A percentile compares a stretch with the other conserved stretches of the same genome.
Evolutionary conservation across 1,140 invertebrate genomes (phyloP).

Genomic region (Eufriesea mexicana): DNA sequence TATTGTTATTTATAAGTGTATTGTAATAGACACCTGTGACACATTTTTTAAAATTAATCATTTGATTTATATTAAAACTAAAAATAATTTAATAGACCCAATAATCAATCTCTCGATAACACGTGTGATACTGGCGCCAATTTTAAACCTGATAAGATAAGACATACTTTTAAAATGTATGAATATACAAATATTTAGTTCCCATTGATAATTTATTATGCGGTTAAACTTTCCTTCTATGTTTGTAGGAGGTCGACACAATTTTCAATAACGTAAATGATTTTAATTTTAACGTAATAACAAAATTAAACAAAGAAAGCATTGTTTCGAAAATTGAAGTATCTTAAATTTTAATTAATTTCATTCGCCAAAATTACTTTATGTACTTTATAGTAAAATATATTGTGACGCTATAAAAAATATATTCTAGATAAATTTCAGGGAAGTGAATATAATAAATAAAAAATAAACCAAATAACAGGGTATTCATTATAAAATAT

Average conservation of each 20-base stretch:
- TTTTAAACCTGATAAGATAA: not conserved
- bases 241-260: not conserved
- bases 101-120: conserved; percentile 11
- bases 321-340: not conserved
- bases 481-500: not conserved
- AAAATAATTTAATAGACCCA: not conserved
- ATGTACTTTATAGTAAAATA: not conserved
- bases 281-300: not conserved
- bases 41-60: not conserved
- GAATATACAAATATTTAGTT: too few relatives aligned
- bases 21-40: too few relatives aligned
- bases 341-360: not conserved
- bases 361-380: not conserved
- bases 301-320: not conserved
- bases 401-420: not conserved
- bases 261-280: not conserved
- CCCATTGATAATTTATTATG: too few relatives aligned
- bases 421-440: not conserved
- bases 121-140: conserved; percentile 1
- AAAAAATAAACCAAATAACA: too few relatives aligned
- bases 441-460: not conserved
- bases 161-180: not conserved
- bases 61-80: not conserved
- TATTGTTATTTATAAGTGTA: not conserved
- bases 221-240: not conserved